Evolutionary conservation across 2,113 vertebrate species (phyloP), one percentile per base, ranked within the genome.

Genomic region (Varanus komodoensis): DNA sequence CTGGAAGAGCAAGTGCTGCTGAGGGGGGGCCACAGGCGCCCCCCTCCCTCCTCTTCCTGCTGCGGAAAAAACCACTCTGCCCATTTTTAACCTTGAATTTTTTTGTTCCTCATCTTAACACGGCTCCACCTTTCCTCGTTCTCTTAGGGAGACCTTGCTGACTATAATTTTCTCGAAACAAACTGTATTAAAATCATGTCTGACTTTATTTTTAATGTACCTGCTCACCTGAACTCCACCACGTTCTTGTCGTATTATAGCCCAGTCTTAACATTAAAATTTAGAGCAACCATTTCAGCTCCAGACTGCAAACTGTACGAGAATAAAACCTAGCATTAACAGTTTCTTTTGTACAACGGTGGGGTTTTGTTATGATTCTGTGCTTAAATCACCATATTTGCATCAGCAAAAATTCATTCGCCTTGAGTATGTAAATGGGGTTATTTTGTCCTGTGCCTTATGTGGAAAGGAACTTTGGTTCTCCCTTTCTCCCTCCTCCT

Each of bases 1-100:
- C 96, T 99, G 99, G 99, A 99, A 99, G 98, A 99, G 98, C 98
- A 99, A 99, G 97, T 99, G 99, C 91, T 99, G 99, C 98, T 99
- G 98, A 99, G 97, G 95, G 91, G 92, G 94, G 95, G 7, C 54
- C 11, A 7, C 54, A 54, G 11, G 87, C 95, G 97, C 29, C 79
- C 14, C 29, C 79, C 50, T 48, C 8, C 38, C 87, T 89, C 94
- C 96, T 97, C 96, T 94, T 96, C 96, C 96, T 94, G 96, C 97
- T 98, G 98, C 97, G 97, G 96, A 98, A 97, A 98, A 98, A 98
- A 98, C 97, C 98, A 98, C 98, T 98, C 97, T 96, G 96, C 96
- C 96, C 97, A 92, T 96, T 97, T 97, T 97, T 97, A 98, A 97
- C 97, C 97, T 94, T 90, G 95, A 97, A 95, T 95, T 14, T 94